Evolutionary conservation across 1,140 invertebrate genomes (phyloP).

Genomic region (Pogonus chalceus): DNA sequence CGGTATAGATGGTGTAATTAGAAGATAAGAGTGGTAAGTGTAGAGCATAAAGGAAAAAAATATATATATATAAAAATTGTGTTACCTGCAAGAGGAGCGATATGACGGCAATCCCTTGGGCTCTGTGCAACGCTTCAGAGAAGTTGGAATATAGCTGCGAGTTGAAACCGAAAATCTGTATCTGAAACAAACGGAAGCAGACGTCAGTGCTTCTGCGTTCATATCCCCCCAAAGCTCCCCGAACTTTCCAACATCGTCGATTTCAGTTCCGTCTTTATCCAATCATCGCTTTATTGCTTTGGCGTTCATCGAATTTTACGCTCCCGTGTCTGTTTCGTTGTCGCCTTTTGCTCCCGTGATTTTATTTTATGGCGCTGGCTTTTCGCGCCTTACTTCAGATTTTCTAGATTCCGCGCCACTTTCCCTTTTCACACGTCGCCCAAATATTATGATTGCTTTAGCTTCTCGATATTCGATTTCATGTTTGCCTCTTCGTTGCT

Average conservation of each 20-base stretch:
- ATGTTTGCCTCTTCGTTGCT: constrained; percentile 14
- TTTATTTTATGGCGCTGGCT: constrained; percentile 11
- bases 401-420: constrained; percentile 13
- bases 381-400: constrained; percentile 9
- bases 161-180: constrained; percentile 91
- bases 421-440: constrained; percentile 20
- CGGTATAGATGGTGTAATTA: too few relatives aligned
- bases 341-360: constrained; percentile 9
- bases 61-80: too few relatives aligned
- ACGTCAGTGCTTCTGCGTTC: too few relatives aligned
- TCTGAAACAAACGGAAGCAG: constrained; percentile 49
- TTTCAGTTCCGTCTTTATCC: constrained; percentile 13
- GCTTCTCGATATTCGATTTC: constrained; percentile 23
- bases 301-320: constrained; percentile 23
- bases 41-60: too few relatives aligned
- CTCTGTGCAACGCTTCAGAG: constrained; percentile 76
- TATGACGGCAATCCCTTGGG: constrained; percentile 81
- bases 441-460: constrained; percentile 28
- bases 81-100: constrained; percentile 77
- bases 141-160: constrained; percentile 87
- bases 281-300: constrained; percentile 29
- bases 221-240: too few relatives aligned
- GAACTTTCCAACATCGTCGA: constrained; percentile 19
- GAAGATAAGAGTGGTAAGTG: too few relatives aligned
- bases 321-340: constrained; percentile 11